These are phyloP conservation scores for Tanypteryx hageni DNA, from an alignment of 2,888 invertebrate genomes.

Conservation along the genomic window DNA sequence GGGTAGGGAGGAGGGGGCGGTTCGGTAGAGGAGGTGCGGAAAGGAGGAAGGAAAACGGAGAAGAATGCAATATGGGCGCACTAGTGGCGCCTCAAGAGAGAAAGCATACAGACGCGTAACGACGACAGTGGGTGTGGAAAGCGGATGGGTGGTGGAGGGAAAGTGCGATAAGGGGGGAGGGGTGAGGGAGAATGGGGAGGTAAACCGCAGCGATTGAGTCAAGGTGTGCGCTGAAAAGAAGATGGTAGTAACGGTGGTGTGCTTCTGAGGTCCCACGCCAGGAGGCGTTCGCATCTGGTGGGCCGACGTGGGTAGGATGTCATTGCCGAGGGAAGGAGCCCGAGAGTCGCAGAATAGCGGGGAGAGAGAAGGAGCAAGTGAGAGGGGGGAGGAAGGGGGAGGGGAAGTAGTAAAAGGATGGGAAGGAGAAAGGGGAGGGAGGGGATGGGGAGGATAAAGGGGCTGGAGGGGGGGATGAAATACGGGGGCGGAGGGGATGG, in stretches of 20 bases:
- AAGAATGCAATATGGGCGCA: conserved; percentile 39
- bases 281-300: neutral
- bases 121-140: neutral
- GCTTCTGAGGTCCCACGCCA: conserved; percentile 21
- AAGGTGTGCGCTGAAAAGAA: conserved; percentile 42
- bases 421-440: no score
- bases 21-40: neutral
- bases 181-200: neutral
- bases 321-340: neutral
- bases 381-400: neutral
- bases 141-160: neutral
- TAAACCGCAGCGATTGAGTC: conserved; percentile 5
- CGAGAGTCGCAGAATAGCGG: neutral
- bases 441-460: neutral
- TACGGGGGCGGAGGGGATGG: neutral
- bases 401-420: neutral
- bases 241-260: conserved; percentile 33
- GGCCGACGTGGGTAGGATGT: conserved; percentile 5
- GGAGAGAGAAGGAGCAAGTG: no score
- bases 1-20: neutral
- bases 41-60: neutral
- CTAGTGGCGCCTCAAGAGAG: conserved; percentile 37
- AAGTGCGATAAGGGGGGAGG: neutral
- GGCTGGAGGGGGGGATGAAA: neutral
- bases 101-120: conserved; percentile 51